Base-by-base conservation (phyloP, 2,888 invertebrate species). In the Anarsia innoxiella region DNA sequence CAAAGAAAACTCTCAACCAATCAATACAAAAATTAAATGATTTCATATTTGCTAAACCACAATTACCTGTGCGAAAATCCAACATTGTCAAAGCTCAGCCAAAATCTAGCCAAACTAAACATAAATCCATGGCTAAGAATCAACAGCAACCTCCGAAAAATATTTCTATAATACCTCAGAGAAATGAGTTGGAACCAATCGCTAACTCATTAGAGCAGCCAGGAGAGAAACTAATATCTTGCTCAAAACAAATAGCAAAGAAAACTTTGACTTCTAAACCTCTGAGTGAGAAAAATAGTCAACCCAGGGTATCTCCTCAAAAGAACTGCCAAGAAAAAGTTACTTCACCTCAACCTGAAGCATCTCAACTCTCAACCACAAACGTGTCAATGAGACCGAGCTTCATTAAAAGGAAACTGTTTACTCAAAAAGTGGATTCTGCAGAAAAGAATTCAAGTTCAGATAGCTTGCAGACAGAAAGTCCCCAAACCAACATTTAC, bases 361-460 rank as follows among this genome's bases (percentile, higher is more conserved):
- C 23, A 35, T 32, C 41, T 2, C 36, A 35, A 11, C 38, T 36
- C 14, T 50, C 47, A 9, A 51, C 47, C 12, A 69, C 56, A 50
- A 64, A 75, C 31, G 35, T 71, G 1, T 75, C 78, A 31, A 67
- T 65, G 61, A 68, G 72, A 42, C 75, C 79, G 12, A 83, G 82
- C 46, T 84, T 80, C 43, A 73, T 78, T 9, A 84, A 80, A 52
- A 63, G 83, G 45, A 83, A 82, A 48, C 55, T 84, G 1, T 83
- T 73, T 33, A 72, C 79, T 1, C 83, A 82, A 53, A 80, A 66
- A 35, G 52, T 78, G 35, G 79, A 82, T 62, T 53, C 77, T 1
- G 53, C 66, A 25, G 73, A 82, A 30, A 69, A 61, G 33, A 71
- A 70, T 46, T 23, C 54, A 1, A 68, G 56, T 41, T 53, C 33